phyloP scores from a whole-genome alignment of 2,888 invertebrate genomes.

The Merodon equestris region DNA sequence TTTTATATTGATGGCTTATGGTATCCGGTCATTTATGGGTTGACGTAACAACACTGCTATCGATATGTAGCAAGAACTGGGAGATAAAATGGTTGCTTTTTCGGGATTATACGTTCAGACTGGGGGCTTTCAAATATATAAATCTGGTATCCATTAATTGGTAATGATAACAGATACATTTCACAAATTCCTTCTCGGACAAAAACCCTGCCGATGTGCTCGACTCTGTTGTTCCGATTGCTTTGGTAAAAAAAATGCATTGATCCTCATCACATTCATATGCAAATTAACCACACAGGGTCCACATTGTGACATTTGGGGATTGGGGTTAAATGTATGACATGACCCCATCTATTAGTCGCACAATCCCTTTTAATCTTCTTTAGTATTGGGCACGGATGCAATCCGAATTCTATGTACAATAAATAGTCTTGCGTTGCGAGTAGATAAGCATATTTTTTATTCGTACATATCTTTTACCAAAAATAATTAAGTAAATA shows the following conservation, averaged over 20 bases:
- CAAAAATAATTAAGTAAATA: no score
- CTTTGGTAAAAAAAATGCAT: neutral
- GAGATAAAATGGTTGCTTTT: slow-evolving; percentile 40
- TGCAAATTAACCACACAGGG: slow-evolving; percentile 44
- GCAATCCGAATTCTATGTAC: neutral
- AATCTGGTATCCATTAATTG: slow-evolving; percentile 51
- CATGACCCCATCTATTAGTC: slow-evolving; percentile 52
- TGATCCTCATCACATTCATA: slow-evolving; percentile 43
- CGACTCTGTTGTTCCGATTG: neutral
- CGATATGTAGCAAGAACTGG: slow-evolving; percentile 33
- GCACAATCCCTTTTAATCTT: slow-evolving; percentile 49
- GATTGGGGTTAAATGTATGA: slow-evolving; percentile 42
- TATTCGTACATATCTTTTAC: no score
- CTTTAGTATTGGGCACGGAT: no score
- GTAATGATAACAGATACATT: slow-evolving; percentile 47
- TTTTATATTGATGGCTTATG: slow-evolving; percentile 68
- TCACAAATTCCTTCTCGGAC: slow-evolving; percentile 24
- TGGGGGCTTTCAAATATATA: slow-evolving; percentile 50
- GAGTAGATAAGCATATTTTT: no score
- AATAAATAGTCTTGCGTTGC: no score
- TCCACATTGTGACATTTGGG: slow-evolving; percentile 6
- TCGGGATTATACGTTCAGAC: slow-evolving; percentile 14
- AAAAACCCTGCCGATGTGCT: slow-evolving; percentile 14
- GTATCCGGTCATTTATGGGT: slow-evolving; percentile 69
- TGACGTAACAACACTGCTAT: slow-evolving; percentile 65